These are phyloP conservation scores for Schmidtea mediterranea DNA, from an alignment of 1,140 invertebrate species.

Conservation along the genomic window DNA sequence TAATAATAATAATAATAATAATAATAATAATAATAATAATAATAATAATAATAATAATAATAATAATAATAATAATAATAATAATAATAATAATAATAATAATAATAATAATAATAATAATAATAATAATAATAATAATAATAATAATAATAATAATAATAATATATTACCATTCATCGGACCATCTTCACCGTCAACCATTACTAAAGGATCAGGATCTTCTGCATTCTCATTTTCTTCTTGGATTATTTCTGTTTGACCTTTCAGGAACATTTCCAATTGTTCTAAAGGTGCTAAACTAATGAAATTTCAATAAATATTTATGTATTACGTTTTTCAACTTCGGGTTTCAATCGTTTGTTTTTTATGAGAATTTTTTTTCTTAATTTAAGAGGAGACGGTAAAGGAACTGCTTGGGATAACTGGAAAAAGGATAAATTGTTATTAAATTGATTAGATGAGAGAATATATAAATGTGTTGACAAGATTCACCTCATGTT, in stretches of 20 bases:
- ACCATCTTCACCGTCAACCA: constrained; percentile 7
- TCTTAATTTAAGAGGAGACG: constrained; percentile 52
- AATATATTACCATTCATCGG: too few relatives aligned
- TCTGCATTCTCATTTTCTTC: constrained; percentile 27
- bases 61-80: too few relatives aligned
- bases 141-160: too few relatives aligned
- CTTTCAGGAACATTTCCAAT: constrained; percentile 23
- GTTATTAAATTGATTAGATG: too few relatives aligned
- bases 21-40: too few relatives aligned
- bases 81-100: too few relatives aligned
- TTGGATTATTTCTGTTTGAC: constrained; percentile 16
- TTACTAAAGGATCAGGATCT: constrained; percentile 22
- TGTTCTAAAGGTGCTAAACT: constrained; percentile 15
- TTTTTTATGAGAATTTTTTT: constrained; percentile 90
- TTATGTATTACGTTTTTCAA: constrained; percentile 45
- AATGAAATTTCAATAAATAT: neutral
- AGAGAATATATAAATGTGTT: neutral
- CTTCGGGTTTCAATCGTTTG: constrained; percentile 74
- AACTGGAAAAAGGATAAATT: constrained; percentile 3
- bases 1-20: too few relatives aligned
- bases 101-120: too few relatives aligned
- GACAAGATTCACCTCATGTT: constrained; percentile 15
- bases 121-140: too few relatives aligned
- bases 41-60: too few relatives aligned
- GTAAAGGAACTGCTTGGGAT: constrained; percentile 40